Evolutionary conservation across 2,797 vertebrate species (phyloP), one percentile per base, ranked within the genome.

Genomic region (Coilia nasus): DNA sequence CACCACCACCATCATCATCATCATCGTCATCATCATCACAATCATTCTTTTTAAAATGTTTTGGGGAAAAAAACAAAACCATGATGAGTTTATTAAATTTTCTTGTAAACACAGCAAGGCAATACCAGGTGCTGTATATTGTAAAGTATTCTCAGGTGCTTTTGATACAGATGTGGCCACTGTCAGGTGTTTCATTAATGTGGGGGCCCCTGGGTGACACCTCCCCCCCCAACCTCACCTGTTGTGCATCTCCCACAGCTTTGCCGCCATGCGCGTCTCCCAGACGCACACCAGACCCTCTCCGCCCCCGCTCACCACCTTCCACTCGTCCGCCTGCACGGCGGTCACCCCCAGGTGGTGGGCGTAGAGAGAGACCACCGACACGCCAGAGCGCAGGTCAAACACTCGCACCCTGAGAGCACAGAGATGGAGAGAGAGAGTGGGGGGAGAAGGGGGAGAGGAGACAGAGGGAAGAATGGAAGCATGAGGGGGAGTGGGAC

Each of bases 221-320:
- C n/a, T 6, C 60, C 14, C 31, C 17, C 10, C 19, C 17, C 31
- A n/a, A 4, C 1, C 84, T 88, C 89, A 99, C 98, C 98, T 97
- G 94, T 98, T 97, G 80, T 99, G 97, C 91, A 96, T 98, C 92
- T 99, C 98, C 98, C 98, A 99, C 59, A 99, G 96, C 60, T 98
- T 99, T 6, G 96, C 94, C 87, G 93, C 95, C 96, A 96, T 98
- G 87, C 97, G 96, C 85, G 96, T 96, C 89, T 99, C 98, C 98
- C 98, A 99, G 85, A 99, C 97, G 0, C 96, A 97, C 84, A 98
- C 94, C 93, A 99, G 86, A 0, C 98, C 98, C 81, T 99, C 98
- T 0, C 94, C 94, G 2, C 98, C 98, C 0, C 98, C 98, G 0
- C 98, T 99, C 89, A 99, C 96, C 0, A 99, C 88, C 90, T 98